phyloP scores from a whole-genome alignment of 2,797 vertebrate species.

The Rhinatrema bivittatum region DNA sequence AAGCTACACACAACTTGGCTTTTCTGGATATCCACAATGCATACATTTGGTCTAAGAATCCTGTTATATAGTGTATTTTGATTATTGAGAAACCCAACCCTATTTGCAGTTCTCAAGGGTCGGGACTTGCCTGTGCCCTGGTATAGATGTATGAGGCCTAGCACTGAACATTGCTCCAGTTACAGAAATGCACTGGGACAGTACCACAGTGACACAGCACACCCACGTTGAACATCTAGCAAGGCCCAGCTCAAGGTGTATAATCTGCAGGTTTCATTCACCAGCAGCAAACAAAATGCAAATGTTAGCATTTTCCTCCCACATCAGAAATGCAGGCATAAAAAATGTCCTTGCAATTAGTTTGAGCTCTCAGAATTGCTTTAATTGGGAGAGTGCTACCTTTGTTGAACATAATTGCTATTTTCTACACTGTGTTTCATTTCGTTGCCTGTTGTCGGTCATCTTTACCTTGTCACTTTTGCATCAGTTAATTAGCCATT shows the following conservation, averaged over 20 bases:
- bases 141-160: too few species aligned
- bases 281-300: slow-evolving; percentile 57
- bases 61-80: too few species aligned
- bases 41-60: too few species aligned
- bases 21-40: too few species aligned
- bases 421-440: slow-evolving; percentile 24
- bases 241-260: slow-evolving; percentile 45
- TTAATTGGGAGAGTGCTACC: slow-evolving; percentile 46
- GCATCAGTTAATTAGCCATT: slow-evolving; percentile 43
- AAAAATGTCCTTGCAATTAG: slow-evolving; percentile 43
- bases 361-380: slow-evolving; percentile 34
- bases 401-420: slow-evolving; percentile 41
- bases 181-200: too few species aligned
- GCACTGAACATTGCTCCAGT: too few species aligned
- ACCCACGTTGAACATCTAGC: slow-evolving; percentile 39
- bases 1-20: too few species aligned
- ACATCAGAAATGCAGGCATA: slow-evolving; percentile 46
- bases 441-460: slow-evolving; percentile 27
- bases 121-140: too few species aligned
- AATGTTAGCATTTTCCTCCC: slow-evolving; percentile 58
- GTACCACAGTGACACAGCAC: slow-evolving; percentile 46
- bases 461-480: slow-evolving; percentile 18
- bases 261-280: slow-evolving; percentile 56
- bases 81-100: too few species aligned
- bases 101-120: too few species aligned